phyloP scores from a whole-genome alignment of 2,797 vertebrate species.

The Scyliorhinus canicula region DNA sequence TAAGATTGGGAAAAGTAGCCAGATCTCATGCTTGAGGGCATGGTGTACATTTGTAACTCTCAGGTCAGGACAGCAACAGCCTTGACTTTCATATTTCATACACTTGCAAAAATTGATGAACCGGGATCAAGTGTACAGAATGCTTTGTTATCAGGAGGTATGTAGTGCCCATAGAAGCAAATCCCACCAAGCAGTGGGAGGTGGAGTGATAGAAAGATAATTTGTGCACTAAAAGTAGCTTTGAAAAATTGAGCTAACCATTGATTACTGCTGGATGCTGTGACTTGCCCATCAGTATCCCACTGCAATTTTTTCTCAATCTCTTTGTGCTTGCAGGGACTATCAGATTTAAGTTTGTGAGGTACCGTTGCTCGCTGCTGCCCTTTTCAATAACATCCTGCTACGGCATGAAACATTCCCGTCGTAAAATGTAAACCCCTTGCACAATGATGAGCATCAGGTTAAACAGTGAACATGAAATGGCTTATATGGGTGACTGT shows the following conservation, averaged over 20 bases:
- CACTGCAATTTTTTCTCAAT: background rate
- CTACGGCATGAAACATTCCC: background rate
- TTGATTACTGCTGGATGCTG: background rate
- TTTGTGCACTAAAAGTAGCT: background rate
- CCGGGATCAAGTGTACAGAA: background rate
- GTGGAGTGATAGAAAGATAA: background rate
- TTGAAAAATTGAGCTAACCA: background rate
- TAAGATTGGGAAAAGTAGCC: background rate
- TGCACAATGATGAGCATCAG: background rate
- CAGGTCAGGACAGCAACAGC: background rate
- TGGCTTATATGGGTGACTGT: background rate
- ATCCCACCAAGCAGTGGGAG: background rate
- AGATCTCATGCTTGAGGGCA: background rate
- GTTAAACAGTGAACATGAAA: background rate
- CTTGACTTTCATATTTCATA: background rate
- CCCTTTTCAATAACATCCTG: background rate
- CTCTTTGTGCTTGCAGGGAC: background rate
- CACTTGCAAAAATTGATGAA: background rate
- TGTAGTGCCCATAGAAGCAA: background rate
- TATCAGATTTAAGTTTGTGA: background rate
- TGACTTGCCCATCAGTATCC: background rate
- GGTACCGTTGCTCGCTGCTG: background rate
- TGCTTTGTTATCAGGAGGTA: background rate
- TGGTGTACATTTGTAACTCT: background rate
- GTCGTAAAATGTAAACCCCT: background rate